Evolutionary conservation across 1,140 invertebrate species (phyloP).

Genomic region (Lepidurus arcticus): DNA sequence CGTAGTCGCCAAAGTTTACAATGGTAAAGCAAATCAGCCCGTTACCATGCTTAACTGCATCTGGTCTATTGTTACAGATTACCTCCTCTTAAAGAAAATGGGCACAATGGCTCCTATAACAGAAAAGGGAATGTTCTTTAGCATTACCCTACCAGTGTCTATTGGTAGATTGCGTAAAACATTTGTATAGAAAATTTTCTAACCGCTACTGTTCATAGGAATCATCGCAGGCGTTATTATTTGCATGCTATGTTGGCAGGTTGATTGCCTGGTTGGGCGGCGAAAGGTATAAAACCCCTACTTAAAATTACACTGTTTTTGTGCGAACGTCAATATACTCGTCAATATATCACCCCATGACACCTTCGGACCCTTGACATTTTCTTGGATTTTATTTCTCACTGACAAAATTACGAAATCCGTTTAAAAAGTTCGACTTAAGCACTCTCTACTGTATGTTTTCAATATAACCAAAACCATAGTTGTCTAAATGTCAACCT

Average conservation of each 20-base stretch:
- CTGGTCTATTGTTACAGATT: neutral
- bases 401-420: no score
- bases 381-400: no score
- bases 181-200: neutral
- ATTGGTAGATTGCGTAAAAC: neutral
- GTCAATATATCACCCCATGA: no score
- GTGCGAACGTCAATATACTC: no score
- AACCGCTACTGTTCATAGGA: neutral
- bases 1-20: neutral
- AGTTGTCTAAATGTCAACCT: no score
- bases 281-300: neutral
- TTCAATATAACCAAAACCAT: no score
- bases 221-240: neutral
- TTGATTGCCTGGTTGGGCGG: neutral
- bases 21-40: neutral
- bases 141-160: neutral
- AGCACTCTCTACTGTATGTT: no score
- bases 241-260: neutral
- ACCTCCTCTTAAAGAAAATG: neutral
- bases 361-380: no score
- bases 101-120: neutral
- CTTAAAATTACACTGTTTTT: no score
- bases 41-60: neutral
- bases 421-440: no score
- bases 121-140: neutral